Conservation (phyloP, 2,113 vertebrate genomes). For the Tragulus kanchil region DNA sequence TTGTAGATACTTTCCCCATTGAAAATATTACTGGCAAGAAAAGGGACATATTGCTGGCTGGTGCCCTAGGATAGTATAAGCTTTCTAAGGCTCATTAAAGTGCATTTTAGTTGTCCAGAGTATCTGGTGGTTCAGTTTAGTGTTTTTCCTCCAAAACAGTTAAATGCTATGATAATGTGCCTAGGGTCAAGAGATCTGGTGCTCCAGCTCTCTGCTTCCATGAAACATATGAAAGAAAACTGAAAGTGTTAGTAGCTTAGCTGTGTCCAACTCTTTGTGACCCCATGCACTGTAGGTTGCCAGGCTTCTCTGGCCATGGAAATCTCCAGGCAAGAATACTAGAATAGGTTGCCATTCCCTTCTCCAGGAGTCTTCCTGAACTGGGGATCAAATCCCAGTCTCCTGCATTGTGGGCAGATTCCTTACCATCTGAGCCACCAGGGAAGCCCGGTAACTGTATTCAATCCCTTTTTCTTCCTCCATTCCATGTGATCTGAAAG, state of each 20-base stretch:
- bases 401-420: not conserved
- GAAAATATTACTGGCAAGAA: constrained; percentile 73
- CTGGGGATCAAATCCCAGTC: not conserved
- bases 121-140: constrained; percentile 4
- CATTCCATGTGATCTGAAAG: not conserved
- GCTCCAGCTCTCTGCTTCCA: not conserved
- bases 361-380: not conserved
- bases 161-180: not conserved
- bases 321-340: not conserved
- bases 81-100: constrained; percentile 26
- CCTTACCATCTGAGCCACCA: not conserved
- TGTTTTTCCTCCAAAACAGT: constrained; percentile 50
- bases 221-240: not conserved
- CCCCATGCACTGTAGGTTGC: not conserved
- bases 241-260: not conserved
- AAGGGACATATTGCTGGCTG: constrained; percentile 55
- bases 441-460: not conserved
- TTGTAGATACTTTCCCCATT: constrained; percentile 78
- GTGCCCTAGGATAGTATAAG: not conserved
- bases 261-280: not conserved
- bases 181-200: not conserved
- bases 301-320: not conserved
- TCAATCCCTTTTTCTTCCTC: not conserved
- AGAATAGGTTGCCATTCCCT: not conserved
- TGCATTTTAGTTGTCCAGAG: constrained; percentile 38